Evolutionary conservation across 2,113 vertebrate species (phyloP).

Genomic region (Epinephelus fuscoguttatus): DNA sequence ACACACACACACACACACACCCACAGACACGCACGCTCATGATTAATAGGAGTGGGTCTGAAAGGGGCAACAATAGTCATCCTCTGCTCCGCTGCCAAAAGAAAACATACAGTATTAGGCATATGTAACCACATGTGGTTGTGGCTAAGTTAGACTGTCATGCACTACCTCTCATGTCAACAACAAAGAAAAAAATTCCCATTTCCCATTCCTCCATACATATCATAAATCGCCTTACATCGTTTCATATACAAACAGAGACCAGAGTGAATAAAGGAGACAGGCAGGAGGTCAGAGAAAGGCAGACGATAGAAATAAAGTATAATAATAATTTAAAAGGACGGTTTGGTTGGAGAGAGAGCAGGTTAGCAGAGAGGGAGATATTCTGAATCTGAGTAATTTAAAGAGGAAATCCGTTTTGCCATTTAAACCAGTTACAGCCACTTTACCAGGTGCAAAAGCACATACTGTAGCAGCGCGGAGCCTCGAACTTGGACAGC

Average conservation of each 20-base stretch:
- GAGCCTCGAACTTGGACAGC: slow-evolving; percentile 38
- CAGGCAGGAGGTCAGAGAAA: neutral
- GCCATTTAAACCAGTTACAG: slow-evolving; percentile 56
- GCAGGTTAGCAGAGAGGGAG: slow-evolving; percentile 15
- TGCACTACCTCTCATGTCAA: slow-evolving; percentile 51
- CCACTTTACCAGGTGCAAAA: slow-evolving; percentile 72
- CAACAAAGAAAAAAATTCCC: slow-evolving; percentile 28
- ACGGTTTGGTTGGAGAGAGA: neutral
- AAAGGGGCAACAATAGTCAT: slow-evolving; percentile 69
- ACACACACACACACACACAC: slow-evolving; percentile 46
- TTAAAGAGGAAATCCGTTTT: slow-evolving; percentile 54
- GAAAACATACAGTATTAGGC: slow-evolving; percentile 54
- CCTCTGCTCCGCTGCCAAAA: slow-evolving; percentile 55
- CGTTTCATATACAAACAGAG: slow-evolving; percentile 35
- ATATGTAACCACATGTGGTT: slow-evolving; percentile 55
- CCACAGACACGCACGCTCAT: slow-evolving; percentile 43
- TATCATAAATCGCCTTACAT: slow-evolving; percentile 78
- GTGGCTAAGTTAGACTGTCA: slow-evolving; percentile 48
- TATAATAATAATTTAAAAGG: slow-evolving; percentile 3
- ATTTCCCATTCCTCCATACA: slow-evolving; percentile 24
- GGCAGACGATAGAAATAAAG: neutral
- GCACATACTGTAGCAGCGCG: slow-evolving; percentile 6
- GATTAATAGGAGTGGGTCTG: slow-evolving; percentile 63
- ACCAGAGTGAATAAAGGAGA: neutral
- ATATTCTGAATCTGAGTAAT: slow-evolving; percentile 35